These are phyloP conservation scores for Cliona cf. orientalis DNA, from an alignment of 37 sponge, comb jelly and placozoan species.

Conservation along the genomic window DNA sequence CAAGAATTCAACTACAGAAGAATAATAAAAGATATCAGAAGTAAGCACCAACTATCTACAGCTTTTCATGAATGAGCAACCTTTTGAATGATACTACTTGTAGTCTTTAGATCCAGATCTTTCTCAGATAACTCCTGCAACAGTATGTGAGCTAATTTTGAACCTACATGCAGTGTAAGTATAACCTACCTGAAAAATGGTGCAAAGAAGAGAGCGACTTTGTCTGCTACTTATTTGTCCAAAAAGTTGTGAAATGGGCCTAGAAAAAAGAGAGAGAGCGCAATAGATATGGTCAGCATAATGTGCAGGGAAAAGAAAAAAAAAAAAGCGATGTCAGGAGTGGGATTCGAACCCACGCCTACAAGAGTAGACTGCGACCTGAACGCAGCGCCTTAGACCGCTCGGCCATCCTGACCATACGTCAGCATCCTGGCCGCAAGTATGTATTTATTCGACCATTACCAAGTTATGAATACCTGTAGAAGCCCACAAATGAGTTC, in stretches of 20 bases:
- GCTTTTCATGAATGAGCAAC: neutral
- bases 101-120: neutral
- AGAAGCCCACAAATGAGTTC: neutral
- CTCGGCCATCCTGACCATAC: slow-evolving; percentile 91
- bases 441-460: too few species aligned
- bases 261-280: slow-evolving; percentile 8
- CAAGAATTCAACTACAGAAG: slow-evolving; percentile 79
- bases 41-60: too few species aligned
- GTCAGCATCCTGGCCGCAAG: too few species aligned
- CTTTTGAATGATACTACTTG: slow-evolving; percentile 46
- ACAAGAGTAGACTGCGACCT: slow-evolving; percentile 95
- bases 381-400: slow-evolving; percentile 98
- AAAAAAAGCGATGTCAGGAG: slow-evolving; percentile 83
- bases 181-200: slow-evolving; percentile 61
- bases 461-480: slow-evolving; percentile 25
- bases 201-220: slow-evolving; percentile 57
- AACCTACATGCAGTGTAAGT: neutral
- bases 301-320: slow-evolving; percentile 7
- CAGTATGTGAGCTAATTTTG: neutral
- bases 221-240: slow-evolving; percentile 18
- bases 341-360: slow-evolving; percentile 99
- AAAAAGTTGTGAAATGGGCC: slow-evolving; percentile 58
- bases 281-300: neutral
- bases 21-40: too few species aligned
- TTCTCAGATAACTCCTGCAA: slow-evolving; percentile 52